phyloP scores from a whole-genome alignment of 2,888 invertebrate genomes.

The Therioaphis trifolii region DNA sequence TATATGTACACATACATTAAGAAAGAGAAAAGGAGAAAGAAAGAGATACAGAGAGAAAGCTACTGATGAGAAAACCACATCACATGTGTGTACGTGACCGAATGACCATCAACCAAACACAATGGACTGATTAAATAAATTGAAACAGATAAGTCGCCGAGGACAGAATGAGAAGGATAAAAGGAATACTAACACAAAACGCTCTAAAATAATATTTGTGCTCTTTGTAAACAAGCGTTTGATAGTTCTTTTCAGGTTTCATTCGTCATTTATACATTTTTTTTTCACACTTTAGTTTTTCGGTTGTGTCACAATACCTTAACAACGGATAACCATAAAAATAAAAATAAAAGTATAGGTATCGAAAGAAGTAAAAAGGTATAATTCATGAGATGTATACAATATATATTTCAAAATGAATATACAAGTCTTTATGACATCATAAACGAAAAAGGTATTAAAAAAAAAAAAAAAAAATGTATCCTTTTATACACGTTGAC shows the following conservation, averaged over 20 bases:
- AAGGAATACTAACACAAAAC: background rate
- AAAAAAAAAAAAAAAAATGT: slow-evolving; percentile 4
- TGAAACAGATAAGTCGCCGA: background rate
- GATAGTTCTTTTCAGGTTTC: background rate
- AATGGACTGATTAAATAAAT: slow-evolving; percentile 2
- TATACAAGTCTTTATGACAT: slow-evolving; percentile 15
- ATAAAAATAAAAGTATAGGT: background rate
- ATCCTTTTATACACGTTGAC: slow-evolving; percentile 5
- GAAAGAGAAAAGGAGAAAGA: background rate
- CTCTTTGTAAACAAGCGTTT: background rate
- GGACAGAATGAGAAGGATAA: background rate
- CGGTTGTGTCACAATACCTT: background rate
- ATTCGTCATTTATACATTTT: background rate
- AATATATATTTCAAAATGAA: background rate
- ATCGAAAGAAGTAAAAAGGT: background rate
- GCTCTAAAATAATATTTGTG: slow-evolving; percentile 15
- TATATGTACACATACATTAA: too few relatives aligned
- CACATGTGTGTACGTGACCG: background rate
- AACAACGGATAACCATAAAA: slow-evolving; percentile 13
- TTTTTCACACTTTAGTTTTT: slow-evolving; percentile 13
- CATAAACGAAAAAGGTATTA: slow-evolving; percentile 16
- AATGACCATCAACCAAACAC: slow-evolving; percentile 11
- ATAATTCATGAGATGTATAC: slow-evolving; percentile 2
- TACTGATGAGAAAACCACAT: background rate
- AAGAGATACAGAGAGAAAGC: background rate